Evolutionary conservation across 2,797 vertebrate genomes (phyloP).

Genomic region (Acanthornis magna): DNA sequence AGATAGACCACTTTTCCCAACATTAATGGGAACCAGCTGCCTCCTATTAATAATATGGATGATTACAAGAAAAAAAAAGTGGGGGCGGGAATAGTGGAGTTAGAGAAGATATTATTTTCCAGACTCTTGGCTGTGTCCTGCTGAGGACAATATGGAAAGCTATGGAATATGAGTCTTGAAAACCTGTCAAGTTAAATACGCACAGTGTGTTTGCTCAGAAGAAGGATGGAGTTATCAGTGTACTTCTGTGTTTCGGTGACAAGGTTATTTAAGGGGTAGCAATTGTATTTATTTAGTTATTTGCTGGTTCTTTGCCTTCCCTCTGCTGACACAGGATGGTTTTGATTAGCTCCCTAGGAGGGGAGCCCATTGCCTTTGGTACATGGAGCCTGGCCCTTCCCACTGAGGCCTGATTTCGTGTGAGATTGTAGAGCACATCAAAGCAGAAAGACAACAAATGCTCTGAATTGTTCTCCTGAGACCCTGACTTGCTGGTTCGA

Average conservation of each 20-base stretch:
- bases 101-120: constrained; percentile 61
- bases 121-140: constrained; percentile 52
- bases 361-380: neutral
- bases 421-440: constrained; percentile 20
- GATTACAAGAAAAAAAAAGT: constrained; percentile 49
- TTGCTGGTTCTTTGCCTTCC: constrained; percentile 7
- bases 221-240: constrained; percentile 14
- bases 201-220: neutral
- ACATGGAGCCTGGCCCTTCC: neutral
- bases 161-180: constrained; percentile 41
- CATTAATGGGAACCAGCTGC: constrained; percentile 85
- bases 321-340: neutral
- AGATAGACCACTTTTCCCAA: constrained; percentile 73
- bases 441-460: constrained; percentile 10
- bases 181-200: constrained; percentile 21
- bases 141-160: constrained; percentile 39
- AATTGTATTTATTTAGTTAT: constrained; percentile 28
- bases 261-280: constrained; percentile 13
- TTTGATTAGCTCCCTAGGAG: constrained; percentile 39
- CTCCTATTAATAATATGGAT: constrained; percentile 80
- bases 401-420: neutral
- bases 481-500: neutral
- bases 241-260: neutral
- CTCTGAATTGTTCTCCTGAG: constrained; percentile 1
- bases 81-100: constrained; percentile 19